Base-by-base conservation (phyloP, 2,113 vertebrate species). In the Planiliza haematocheilus region DNA sequence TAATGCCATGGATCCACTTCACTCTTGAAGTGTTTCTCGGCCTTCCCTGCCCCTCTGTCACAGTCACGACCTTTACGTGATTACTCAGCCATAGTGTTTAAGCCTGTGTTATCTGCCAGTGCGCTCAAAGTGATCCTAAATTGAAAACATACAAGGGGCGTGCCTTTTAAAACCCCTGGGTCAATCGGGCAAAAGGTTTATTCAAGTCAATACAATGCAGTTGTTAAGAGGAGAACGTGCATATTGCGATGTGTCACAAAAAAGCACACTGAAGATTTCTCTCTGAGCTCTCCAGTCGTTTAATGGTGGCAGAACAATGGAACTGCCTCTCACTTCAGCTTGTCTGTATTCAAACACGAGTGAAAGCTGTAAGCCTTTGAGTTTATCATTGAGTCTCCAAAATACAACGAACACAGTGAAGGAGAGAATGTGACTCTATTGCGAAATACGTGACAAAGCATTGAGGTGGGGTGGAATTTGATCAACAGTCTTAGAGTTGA, bases 1-100 rank as follows among this genome's bases (percentile, higher is more conserved):
- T 73, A 81, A 60, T 77, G 81, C 39, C 42, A 46, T 10, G 0
- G n/a, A 77, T 74, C 38, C 34, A 38, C 77, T 70, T 64, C 24
- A 46, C 59, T 70, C 13, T 34, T 61, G 9, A 70, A 68, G 21
- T 67, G 60, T 67, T 17, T 48, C 24, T 43, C 18, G 30, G 21
- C 67, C 10, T 56, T n/a, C 67, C 13, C 49, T 4, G 4, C 34
- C 17, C 24, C 36, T 56, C 4, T 34, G 52, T 56, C 30, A 37
- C 36, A 61, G 50, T 52, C 61, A 49, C 43, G 10, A 50, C 52
- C 56, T 81, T 46, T 42, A 48, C 50, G 61, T 46, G 46, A 70
- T 74, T 38, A 14, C 14, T 71, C 48, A 72, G 65, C 82, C 18
- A 69, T 4, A 20, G 36, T 30, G 21, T 30, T 76, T 34, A 1